phyloP scores from a whole-genome alignment of 2,888 invertebrate species.

The Catocala sponsa region DNA sequence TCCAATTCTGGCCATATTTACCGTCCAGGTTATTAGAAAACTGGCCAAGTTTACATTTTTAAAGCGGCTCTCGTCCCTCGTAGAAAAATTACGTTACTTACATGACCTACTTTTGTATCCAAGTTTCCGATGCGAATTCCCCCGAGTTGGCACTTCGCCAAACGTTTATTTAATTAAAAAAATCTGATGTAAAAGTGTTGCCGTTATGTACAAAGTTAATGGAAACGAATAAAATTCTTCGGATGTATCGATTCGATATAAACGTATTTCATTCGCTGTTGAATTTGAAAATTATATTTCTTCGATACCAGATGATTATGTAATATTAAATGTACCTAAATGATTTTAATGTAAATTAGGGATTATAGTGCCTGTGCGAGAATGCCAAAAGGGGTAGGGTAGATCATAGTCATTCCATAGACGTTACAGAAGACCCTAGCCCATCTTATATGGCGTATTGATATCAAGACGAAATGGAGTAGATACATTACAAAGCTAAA shows the following conservation, averaged over 20 bases:
- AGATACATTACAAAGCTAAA: too few relatives aligned
- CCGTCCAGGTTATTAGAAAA: constrained; percentile 29
- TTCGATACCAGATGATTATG: too few relatives aligned
- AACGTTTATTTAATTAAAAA: constrained; percentile 54
- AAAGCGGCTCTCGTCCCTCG: constrained; percentile 28
- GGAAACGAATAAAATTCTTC: constrained; percentile 1
- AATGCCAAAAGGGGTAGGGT: too few relatives aligned
- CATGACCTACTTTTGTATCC: constrained; percentile 50
- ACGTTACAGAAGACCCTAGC: too few relatives aligned
- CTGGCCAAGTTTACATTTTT: constrained; percentile 30
- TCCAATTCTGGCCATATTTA: not conserved
- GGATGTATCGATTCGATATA: not conserved
- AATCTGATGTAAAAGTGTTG: constrained; percentile 41
- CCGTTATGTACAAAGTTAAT: constrained; percentile 14
- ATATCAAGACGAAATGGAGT: too few relatives aligned
- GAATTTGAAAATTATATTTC: too few relatives aligned
- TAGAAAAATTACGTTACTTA: constrained; percentile 46
- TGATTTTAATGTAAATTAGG: too few relatives aligned
- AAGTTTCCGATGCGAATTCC: constrained; percentile 47
- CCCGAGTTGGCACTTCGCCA: constrained; percentile 44
- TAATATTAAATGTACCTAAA: too few relatives aligned
- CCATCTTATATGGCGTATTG: too few relatives aligned
- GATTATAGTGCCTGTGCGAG: too few relatives aligned
- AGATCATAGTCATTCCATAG: too few relatives aligned
- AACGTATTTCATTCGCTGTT: too few relatives aligned